A percentile compares a stretch with the other conserved stretches of the same genome.
phyloP scores from a whole-genome alignment of 1,140 invertebrate species.

The Agrypnia vestita region DNA sequence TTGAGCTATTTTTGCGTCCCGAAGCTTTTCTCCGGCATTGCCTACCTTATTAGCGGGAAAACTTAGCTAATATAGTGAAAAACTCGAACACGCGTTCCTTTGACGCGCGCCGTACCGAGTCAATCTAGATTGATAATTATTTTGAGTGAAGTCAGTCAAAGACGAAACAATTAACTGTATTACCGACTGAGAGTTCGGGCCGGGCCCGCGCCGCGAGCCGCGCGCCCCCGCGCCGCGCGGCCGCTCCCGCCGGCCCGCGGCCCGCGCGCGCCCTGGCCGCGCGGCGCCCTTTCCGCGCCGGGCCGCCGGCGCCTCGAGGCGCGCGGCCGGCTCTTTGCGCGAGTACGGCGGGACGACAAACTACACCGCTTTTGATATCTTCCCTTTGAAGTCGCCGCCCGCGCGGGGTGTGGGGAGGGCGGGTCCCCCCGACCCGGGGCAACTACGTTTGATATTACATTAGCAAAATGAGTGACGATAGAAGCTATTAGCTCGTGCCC shows the following conservation, averaged over 20 bases:
- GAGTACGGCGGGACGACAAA: constrained; percentile 49
- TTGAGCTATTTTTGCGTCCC: constrained; percentile 29
- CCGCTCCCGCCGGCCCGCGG: not conserved
- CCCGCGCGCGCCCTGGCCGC: too few species aligned
- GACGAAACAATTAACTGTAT: constrained; percentile 47
- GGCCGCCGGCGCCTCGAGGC: constrained; percentile 10
- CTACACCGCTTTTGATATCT: constrained; percentile 57
- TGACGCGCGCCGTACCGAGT: constrained; percentile 40
- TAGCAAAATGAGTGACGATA: constrained; percentile 61
- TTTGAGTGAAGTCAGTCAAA: constrained; percentile 48
- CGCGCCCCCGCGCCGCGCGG: constrained; percentile 5
- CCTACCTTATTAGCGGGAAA: constrained; percentile 39
- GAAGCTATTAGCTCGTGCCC: constrained; percentile 51
- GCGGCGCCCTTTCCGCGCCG: constrained; percentile 12
- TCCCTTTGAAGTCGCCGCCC: constrained; percentile 51
- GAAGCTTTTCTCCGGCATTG: constrained; percentile 30
- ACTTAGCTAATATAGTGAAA: constrained; percentile 46
- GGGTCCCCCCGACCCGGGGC: constrained; percentile 16
- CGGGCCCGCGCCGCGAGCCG: constrained; percentile 15
- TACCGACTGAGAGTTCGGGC: constrained; percentile 42
- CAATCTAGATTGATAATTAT: constrained; percentile 47
- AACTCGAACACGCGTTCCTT: constrained; percentile 40
- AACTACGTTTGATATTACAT: constrained; percentile 60
- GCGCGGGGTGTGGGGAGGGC: not conserved
- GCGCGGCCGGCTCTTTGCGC: constrained; percentile 20